A percentile compares a stretch with the other conserved stretches of the same genome.
phyloP scores from a whole-genome alignment of 2,113 vertebrate species.

The Callipepla californica region DNA sequence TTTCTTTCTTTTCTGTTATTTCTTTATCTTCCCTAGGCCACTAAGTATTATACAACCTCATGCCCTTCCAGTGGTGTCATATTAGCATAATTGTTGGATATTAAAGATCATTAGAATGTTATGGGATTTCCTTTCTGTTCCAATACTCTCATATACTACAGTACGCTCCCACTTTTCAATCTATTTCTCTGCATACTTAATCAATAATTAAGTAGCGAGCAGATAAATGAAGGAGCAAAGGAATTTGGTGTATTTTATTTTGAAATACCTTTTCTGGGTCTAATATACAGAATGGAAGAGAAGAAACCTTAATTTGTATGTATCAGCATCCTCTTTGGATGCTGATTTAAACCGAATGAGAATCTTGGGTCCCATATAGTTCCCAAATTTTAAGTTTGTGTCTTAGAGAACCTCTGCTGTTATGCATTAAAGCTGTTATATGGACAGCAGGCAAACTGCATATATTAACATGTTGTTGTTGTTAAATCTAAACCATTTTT shows the following conservation, averaged over 20 bases:
- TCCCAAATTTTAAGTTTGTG: not conserved
- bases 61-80: not conserved
- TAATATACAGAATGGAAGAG: not conserved
- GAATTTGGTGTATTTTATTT: not conserved
- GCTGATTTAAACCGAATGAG: not conserved
- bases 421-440: not conserved
- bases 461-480: conserved; percentile 22
- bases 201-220: not conserved
- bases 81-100: not conserved
- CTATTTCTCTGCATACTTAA: not conserved
- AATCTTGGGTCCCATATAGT: not conserved
- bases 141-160: not conserved
- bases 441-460: conserved; percentile 50
- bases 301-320: not conserved
- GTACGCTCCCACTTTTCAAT: not conserved
- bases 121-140: not conserved
- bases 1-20: not conserved
- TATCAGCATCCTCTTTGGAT: not conserved
- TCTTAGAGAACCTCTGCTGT: not conserved
- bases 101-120: not conserved
- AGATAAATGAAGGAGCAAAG: not conserved
- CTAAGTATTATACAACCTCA: not conserved
- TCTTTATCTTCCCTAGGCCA: not conserved
- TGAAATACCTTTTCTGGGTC: not conserved
- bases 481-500: conserved; percentile 20